A percentile compares a stretch with the other conserved stretches of the same genome.
These are phyloP conservation scores for Arctopsyche grandis DNA, from an alignment of 1,140 invertebrate genomes.

Conservation along the genomic window DNA sequence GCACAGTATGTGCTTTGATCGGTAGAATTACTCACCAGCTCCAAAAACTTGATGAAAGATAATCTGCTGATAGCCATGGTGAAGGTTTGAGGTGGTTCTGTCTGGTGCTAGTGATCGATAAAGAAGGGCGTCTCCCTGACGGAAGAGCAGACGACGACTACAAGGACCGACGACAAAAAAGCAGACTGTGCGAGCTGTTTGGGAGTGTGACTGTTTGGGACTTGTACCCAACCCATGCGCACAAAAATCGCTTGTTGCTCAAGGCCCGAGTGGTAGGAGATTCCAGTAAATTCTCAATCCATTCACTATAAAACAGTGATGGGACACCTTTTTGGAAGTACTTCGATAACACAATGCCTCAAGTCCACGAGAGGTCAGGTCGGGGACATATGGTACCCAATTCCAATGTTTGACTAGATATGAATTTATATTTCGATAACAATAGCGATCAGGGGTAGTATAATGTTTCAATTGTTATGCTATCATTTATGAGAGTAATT, in stretches of 20 bases:
- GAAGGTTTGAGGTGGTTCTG: not conserved
- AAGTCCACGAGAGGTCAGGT: too few relatives aligned
- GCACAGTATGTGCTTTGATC: too few relatives aligned
- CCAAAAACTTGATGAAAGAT: slow-evolving; percentile 67
- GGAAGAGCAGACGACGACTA: not conserved
- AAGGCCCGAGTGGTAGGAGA: not conserved
- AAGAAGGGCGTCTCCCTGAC: too few relatives aligned
- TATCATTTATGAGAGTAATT: too few relatives aligned
- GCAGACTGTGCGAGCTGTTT: not conserved
- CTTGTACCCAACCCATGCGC: not conserved
- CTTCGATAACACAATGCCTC: too few relatives aligned
- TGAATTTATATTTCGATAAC: too few relatives aligned
- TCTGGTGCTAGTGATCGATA: too few relatives aligned
- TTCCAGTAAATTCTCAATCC: not conserved
- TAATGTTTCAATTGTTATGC: too few relatives aligned
- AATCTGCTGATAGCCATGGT: slow-evolving; percentile 66
- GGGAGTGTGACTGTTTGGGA: too few relatives aligned
- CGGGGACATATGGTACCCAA: too few relatives aligned
- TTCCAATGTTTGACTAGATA: too few relatives aligned
- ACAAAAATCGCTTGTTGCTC: not conserved
- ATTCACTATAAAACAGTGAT: not conserved
- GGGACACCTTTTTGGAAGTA: not conserved
- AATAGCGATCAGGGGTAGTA: too few relatives aligned
- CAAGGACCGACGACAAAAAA: not conserved
- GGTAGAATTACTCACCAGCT: slow-evolving; percentile 66